Evolutionary conservation across 2,113 vertebrate species (phyloP), one percentile per base, ranked within the genome.

Genomic region (Lepisosteus osseus): DNA sequence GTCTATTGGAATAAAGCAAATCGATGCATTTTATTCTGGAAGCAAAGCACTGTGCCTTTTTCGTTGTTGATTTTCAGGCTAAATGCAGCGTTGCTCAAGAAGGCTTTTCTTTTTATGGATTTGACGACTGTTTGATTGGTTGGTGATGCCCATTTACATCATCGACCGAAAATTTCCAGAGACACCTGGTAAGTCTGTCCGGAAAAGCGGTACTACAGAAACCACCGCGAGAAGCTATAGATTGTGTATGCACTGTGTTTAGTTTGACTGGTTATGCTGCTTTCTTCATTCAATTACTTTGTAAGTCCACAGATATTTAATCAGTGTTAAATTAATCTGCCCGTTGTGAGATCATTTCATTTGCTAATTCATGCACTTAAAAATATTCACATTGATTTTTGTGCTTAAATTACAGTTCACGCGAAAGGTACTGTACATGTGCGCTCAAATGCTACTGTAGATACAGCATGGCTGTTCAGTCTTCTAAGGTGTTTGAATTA

Each of bases 131-230:
- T 72, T 54, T 81, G 85, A 87, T 80, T 78, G 82, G 74, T 74
- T 80, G 88, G 90, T 84, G 88, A 92, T 92, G 85, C 79, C 87
- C 84, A 82, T 89, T 80, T 84, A 85, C 85, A 86, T 84, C 81
- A 84, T 85, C 88, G 88, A 87, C 80, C 85, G 87, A 85, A 93
- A 83, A 90, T 86, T 89, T 85, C 82, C 87, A 76, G 87, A 88
- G 77, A 83, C 88, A 85, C 84, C 84, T 80, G 92, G 92, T 93
- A 85, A 94, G 92, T 91, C 77, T 55, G 44, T 79, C 76, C 15
- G 57, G 51, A 43, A 65, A 13, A 65, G 62, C 13, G 17, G 5
- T 4, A 42, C 3, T 61, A 17, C 57, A 59, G 57, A 59, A 59
- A 51, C 5, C 9, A 13, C 9, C 5, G 57, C 14, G 13, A 59